phyloP scores from a whole-genome alignment of 2,797 vertebrate species.

The Hyperoplus lanceolatus region DNA sequence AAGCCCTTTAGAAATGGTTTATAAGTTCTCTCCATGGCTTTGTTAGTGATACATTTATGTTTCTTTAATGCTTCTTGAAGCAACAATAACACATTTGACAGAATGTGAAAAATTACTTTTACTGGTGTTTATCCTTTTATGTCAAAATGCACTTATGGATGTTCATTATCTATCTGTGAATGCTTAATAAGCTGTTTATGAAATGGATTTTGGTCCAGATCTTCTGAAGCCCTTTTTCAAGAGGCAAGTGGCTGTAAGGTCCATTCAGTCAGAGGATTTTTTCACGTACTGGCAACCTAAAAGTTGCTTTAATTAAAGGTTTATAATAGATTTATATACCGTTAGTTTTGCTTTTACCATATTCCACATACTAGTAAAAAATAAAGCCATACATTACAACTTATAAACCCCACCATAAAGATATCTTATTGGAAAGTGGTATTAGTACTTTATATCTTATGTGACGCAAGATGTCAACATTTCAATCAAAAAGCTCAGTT shows the following conservation, averaged over 20 bases:
- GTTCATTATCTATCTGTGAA: background rate
- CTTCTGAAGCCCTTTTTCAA: background rate
- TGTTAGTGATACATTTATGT: background rate
- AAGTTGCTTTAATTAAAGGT: background rate
- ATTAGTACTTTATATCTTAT: background rate
- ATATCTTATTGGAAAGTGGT: background rate
- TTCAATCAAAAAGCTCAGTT: constrained; percentile 5
- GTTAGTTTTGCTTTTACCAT: background rate
- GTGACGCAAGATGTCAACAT: background rate
- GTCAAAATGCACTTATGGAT: background rate
- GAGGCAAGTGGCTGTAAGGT: background rate
- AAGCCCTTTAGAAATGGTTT: background rate
- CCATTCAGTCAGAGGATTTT: background rate
- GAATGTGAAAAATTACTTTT: background rate
- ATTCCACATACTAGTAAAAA: background rate
- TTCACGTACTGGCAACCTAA: background rate
- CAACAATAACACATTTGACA: background rate
- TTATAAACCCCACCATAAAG: background rate
- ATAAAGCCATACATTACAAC: background rate
- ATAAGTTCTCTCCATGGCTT: background rate
- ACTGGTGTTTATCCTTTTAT: background rate
- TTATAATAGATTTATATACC: background rate
- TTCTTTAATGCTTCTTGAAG: background rate
- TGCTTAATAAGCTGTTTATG: background rate
- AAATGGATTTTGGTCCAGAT: background rate